A percentile compares a stretch with the other conserved stretches of the same genome.
Evolutionary conservation across 2,113 vertebrate genomes (phyloP).

Genomic region (Pungitius pungitius): DNA sequence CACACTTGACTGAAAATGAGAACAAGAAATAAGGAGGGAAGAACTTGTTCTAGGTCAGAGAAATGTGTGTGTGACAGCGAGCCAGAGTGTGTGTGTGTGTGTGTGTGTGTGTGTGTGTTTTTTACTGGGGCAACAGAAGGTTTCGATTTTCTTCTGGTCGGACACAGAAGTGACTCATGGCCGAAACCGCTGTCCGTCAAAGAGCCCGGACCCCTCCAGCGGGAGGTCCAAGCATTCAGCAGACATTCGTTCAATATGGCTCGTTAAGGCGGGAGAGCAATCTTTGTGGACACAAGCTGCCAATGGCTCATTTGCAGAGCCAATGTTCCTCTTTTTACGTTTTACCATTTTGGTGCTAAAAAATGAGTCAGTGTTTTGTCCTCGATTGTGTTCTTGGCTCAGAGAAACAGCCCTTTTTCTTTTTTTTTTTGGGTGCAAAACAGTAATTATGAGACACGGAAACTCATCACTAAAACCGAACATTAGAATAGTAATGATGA

Average conservation of each 20-base stretch:
- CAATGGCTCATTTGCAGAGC: constrained; percentile 30
- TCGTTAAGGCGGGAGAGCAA: constrained; percentile 21
- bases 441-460: constrained; percentile 57
- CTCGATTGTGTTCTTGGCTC: constrained; percentile 60
- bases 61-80: constrained; percentile 45
- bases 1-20: constrained; percentile 29
- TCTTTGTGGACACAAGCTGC: constrained; percentile 34
- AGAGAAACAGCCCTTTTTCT: constrained; percentile 9
- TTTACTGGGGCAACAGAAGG: constrained; percentile 49
- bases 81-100: constrained; percentile 37
- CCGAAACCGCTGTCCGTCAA: constrained; percentile 45
- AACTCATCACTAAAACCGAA: constrained; percentile 48
- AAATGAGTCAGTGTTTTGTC: constrained; percentile 41
- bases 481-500: constrained; percentile 56
- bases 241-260: constrained; percentile 7
- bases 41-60: constrained; percentile 57
- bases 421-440: constrained; percentile 24
- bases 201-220: constrained; percentile 42
- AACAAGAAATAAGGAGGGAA: constrained; percentile 43
- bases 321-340: constrained; percentile 46
- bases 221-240: constrained; percentile 22
- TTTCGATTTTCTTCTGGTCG: constrained; percentile 65
- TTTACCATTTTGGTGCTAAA: constrained; percentile 49
- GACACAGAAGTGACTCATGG: constrained; percentile 65
- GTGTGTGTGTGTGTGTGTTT: constrained; percentile 8